Percentiles rank a stretch among this genome's conserved stretches.
phyloP scores from a whole-genome alignment of 2,797 vertebrate genomes.

The Saguinus oedipus region DNA sequence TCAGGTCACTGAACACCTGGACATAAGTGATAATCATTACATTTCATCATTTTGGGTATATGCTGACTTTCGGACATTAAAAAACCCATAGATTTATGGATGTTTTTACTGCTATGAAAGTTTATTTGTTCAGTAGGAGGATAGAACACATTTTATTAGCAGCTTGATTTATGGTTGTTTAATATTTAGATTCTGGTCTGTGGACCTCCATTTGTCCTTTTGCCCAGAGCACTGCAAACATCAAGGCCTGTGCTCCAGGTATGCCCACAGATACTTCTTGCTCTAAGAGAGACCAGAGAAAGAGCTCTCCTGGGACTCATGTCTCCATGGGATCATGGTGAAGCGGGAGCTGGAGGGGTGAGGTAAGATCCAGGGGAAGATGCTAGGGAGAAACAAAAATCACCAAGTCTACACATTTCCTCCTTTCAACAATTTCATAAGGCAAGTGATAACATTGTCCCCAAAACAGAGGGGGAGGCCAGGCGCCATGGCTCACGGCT shows the following conservation, averaged over 20 bases:
- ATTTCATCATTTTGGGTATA: background rate
- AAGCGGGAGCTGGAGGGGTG: background rate
- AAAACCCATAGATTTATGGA: background rate
- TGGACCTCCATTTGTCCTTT: background rate
- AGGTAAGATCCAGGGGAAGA: background rate
- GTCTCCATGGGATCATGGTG: background rate
- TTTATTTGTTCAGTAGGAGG: background rate
- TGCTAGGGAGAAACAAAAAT: background rate
- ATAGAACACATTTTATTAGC: background rate
- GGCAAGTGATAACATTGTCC: background rate
- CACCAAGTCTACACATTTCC: background rate
- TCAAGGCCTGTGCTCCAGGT: background rate
- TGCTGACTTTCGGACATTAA: background rate
- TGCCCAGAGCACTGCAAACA: background rate
- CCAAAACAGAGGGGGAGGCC: background rate
- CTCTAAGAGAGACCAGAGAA: background rate
- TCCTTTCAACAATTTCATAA: background rate
- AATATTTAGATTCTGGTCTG: background rate
- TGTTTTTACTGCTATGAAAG: background rate
- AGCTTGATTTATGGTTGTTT: background rate
- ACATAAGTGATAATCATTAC: background rate
- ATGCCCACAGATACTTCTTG: background rate
- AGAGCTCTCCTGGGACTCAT: background rate
- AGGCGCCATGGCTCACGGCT: no score
- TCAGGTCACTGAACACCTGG: background rate